Evolutionary conservation across 2,888 invertebrate genomes (phyloP), one percentile per base, ranked within the genome.

Genomic region (Ferrisia virgata): DNA sequence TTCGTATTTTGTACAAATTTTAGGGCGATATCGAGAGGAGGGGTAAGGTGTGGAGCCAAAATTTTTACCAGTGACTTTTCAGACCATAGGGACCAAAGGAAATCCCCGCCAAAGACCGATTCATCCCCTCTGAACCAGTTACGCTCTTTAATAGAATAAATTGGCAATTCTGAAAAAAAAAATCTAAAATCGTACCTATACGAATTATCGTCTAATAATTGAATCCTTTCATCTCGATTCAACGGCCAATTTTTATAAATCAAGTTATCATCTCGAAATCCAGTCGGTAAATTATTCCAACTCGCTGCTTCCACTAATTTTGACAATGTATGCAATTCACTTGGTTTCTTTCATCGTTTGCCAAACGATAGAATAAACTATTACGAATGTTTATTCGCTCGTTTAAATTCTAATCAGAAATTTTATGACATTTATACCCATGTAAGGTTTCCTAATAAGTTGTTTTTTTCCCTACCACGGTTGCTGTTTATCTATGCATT

Each of bases 331-430:
- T 36, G 18, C 36, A 8, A 36, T 18, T n/a, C 33, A 76, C 33
- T 76, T 76, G 25, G 72, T 72, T 72, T 18, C 2, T n/a, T 31
- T 72, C 8, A 36, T 36, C 36, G 22, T 76, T n/a, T n/a, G 9
- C 22, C 11, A 9, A 8, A 36, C 36, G 72, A 76, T 76, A 76
- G 36, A 76, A 76, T 76, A 13, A 18, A 76, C 33, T 36, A 76
- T 76, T 76, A 76, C 18, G 31, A 76, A 13, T 36, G 36, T 76
- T 36, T 22, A 36, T 36, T 36, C 9, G 72, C 72, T 76, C 72
- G 72, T 76, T 76, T 76, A 18, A 76, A 76, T 76, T 76, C 72
- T 18, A 76, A 76, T 76, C 36, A 76, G 72, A 76, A 72, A 72
- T 76, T 76, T 76, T 76, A 76, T 36, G 72, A 76, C 72, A 76